Conservation (phyloP, 2,113 vertebrate species). For the Prionailurus viverrinus region DNA sequence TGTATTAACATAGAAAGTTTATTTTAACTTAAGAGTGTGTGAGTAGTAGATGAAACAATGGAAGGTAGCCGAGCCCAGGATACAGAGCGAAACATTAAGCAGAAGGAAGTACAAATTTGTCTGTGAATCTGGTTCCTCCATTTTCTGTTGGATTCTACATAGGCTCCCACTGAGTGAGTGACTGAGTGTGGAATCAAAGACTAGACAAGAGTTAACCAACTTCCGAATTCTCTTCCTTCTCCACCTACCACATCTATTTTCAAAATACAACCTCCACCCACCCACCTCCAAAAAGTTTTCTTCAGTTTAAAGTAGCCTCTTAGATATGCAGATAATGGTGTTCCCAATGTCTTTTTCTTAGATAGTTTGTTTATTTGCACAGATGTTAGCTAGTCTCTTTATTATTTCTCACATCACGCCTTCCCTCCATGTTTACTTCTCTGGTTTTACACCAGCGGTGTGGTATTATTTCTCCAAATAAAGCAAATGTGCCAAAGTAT, state of each 20-base stretch:
- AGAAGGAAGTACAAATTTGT: background rate
- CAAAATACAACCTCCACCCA: background rate
- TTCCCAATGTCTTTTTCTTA: background rate
- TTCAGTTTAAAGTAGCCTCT: background rate
- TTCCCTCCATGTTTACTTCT: conserved; percentile 19
- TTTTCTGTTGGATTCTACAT: background rate
- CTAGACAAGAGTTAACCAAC: background rate
- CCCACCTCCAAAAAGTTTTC: background rate
- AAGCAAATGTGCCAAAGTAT: background rate
- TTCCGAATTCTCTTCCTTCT: background rate
- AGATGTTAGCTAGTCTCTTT: background rate
- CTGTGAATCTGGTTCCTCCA: background rate
- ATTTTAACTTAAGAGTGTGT: conserved; percentile 32
- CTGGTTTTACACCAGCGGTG: background rate
- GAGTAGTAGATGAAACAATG: conserved; percentile 19
- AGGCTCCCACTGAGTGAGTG: background rate
- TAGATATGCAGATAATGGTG: background rate
- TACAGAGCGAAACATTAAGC: background rate
- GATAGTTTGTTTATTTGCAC: conserved; percentile 34
- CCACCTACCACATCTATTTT: background rate
- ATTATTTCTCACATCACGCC: background rate
- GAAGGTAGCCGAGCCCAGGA: background rate
- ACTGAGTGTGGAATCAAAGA: background rate
- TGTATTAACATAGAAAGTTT: conserved; percentile 26
- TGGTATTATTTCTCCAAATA: conserved; percentile 56